Conservation (phyloP, 2,888 invertebrate genomes). For the Drosophila gaucha region DNA sequence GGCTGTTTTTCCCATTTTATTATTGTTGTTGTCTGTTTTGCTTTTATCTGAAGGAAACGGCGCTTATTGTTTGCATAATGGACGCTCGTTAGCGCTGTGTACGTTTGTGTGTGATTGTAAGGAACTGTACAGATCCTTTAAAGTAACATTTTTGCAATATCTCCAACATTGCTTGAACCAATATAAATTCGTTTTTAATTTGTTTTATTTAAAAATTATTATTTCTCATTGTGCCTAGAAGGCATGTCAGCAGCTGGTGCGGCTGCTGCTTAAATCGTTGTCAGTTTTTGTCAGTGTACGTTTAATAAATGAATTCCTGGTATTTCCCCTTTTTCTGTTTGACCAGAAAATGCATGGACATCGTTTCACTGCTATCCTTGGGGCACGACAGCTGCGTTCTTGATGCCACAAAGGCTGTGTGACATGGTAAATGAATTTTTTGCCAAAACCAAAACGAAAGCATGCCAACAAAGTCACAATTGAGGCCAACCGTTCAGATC, state of each 20-base stretch:
- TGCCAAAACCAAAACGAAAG: conserved; percentile 24
- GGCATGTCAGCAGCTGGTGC: conserved; percentile 29
- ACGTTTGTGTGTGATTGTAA: conserved; percentile 16
- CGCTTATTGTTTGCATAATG: conserved; percentile 82
- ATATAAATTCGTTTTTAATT: conserved; percentile 85
- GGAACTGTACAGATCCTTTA: conserved; percentile 17
- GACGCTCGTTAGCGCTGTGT: conserved; percentile 77
- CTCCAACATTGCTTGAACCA: conserved; percentile 74
- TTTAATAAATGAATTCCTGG: conserved; percentile 77
- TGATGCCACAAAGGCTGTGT: conserved; percentile 37
- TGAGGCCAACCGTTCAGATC: conserved; percentile 15
- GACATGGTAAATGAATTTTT: conserved; percentile 37
- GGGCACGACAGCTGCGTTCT: conserved; percentile 34
- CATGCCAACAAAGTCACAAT: conserved; percentile 32
- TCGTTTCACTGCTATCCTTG: conserved; percentile 29
- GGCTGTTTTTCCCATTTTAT: conserved; percentile 24
- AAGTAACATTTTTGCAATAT: conserved; percentile 36
- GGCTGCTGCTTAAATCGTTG: conserved; percentile 21
- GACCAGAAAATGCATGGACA: conserved; percentile 21
- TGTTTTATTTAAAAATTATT: conserved; percentile 61
- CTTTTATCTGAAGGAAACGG: conserved; percentile 69
- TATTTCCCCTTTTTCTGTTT: conserved; percentile 10
- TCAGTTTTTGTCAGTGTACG: conserved; percentile 52
- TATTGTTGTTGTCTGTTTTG: conserved; percentile 45
- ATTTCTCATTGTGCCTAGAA: conserved; percentile 20